Conservation (phyloP, 2,888 invertebrate species). For the Zygogramma bicolorata region DNA sequence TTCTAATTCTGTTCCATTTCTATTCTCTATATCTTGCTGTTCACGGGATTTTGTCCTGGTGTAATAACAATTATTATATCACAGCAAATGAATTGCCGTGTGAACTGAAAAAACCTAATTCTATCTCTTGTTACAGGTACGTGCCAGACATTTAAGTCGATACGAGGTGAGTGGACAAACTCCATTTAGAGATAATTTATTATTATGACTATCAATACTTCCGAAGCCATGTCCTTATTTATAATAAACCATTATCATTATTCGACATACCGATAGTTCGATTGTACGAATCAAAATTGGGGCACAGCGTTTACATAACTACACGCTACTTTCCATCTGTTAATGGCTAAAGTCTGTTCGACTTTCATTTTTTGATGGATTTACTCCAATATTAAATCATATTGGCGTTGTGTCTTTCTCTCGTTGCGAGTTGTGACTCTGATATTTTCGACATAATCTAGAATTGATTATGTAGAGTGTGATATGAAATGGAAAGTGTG, state of each 20-base stretch:
- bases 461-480: neutral
- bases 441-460: neutral
- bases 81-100: too few species aligned
- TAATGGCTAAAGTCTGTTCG: slow-evolving; percentile 25
- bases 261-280: slow-evolving; percentile 16
- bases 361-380: slow-evolving; percentile 20
- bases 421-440: neutral
- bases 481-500: neutral
- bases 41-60: too few species aligned
- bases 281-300: slow-evolving; percentile 37
- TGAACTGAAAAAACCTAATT: neutral
- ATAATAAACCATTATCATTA: slow-evolving; percentile 15
- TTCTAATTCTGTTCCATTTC: too few species aligned
- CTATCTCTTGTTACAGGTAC: slow-evolving; percentile 33
- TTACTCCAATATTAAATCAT: neutral
- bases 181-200: neutral
- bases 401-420: neutral
- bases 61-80: too few species aligned
- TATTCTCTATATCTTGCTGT: too few species aligned
- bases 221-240: slow-evolving; percentile 17
- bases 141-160: neutral
- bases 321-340: slow-evolving; percentile 36
- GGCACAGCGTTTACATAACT: slow-evolving; percentile 35
- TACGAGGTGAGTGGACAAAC: neutral
- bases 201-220: neutral